Conservation (phyloP, 1,140 invertebrate genomes). For the Polypedilum vanderplanki region DNA sequence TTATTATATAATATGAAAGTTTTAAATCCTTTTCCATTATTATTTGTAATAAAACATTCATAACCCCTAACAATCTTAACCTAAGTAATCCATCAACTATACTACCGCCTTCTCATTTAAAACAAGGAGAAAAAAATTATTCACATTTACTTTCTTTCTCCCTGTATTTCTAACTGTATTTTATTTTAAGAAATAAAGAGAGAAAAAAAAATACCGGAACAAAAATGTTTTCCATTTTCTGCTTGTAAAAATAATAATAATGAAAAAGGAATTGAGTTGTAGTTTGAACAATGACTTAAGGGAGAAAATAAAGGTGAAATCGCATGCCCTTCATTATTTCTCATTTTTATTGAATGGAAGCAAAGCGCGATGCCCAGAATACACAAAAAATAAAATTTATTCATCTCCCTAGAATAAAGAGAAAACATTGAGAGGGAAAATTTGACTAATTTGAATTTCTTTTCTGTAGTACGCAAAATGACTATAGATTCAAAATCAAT, state of each 20-base stretch:
- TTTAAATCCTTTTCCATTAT: no score
- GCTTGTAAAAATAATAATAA: neutral
- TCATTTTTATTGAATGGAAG: neutral
- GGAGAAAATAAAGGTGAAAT: neutral
- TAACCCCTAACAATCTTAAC: conserved; percentile 1
- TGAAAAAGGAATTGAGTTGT: no score
- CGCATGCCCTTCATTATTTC: neutral
- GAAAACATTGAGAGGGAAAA: neutral
- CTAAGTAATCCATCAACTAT: conserved; percentile 11
- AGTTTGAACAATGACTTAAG: no score
- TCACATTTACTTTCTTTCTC: neutral
- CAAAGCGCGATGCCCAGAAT: neutral
- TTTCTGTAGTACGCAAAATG: neutral
- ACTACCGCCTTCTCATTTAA: neutral
- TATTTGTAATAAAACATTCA: neutral
- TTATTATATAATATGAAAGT: no score
- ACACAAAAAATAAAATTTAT: neutral
- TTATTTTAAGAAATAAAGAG: no score
- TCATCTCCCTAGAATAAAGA: neutral
- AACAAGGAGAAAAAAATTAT: neutral
- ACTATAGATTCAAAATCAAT: conserved; percentile 14
- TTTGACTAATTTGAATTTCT: no score
- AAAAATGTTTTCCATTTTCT: neutral
- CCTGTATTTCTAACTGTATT: neutral
- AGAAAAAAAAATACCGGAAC: conserved; percentile 17